phyloP scores from a whole-genome alignment of 92 coral and sea anemone species.

The Anthopleura xanthogrammica region DNA sequence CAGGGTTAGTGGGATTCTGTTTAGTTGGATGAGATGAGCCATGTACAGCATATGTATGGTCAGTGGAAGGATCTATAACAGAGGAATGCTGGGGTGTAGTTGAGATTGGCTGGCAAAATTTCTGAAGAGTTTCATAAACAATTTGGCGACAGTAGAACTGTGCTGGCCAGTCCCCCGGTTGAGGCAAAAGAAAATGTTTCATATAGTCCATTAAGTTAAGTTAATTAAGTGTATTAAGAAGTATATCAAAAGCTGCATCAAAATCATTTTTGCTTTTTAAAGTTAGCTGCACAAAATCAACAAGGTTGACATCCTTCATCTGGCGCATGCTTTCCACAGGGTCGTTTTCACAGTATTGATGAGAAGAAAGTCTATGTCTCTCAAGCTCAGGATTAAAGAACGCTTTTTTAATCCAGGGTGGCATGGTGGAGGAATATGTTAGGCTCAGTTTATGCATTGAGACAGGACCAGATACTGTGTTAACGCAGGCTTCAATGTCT shows the following conservation, averaged over 20 bases:
- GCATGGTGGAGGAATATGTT: slow-evolving; percentile 40
- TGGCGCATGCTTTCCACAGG: slow-evolving; percentile 4
- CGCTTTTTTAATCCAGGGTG: slow-evolving; percentile 36
- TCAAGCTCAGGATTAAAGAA: slow-evolving; percentile 45
- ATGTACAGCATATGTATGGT: no score
- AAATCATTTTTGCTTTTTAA: slow-evolving; percentile 45
- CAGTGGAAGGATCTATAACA: no score
- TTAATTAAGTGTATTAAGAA: no score
- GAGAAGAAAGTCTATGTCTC: slow-evolving; percentile 12
- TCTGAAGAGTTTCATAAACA: no score
- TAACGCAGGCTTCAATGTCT: not conserved
- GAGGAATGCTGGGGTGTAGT: no score
- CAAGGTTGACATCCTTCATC: slow-evolving; percentile 15
- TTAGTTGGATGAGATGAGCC: no score
- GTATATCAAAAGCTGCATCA: slow-evolving; percentile 13
- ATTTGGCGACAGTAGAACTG: no score
- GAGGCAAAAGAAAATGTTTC: no score
- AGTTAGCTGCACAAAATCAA: slow-evolving; percentile 24
- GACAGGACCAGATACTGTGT: slow-evolving; percentile 35
- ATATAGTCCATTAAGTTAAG: no score
- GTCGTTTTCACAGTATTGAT: slow-evolving; percentile 18
- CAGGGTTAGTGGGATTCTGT: no score
- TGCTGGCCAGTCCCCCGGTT: no score
- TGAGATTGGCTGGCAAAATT: no score
- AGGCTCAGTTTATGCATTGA: slow-evolving; percentile 42